Evolutionary conservation across 2,113 vertebrate genomes (phyloP), one percentile per base, ranked within the genome.

Genomic region (Labeo catla): DNA sequence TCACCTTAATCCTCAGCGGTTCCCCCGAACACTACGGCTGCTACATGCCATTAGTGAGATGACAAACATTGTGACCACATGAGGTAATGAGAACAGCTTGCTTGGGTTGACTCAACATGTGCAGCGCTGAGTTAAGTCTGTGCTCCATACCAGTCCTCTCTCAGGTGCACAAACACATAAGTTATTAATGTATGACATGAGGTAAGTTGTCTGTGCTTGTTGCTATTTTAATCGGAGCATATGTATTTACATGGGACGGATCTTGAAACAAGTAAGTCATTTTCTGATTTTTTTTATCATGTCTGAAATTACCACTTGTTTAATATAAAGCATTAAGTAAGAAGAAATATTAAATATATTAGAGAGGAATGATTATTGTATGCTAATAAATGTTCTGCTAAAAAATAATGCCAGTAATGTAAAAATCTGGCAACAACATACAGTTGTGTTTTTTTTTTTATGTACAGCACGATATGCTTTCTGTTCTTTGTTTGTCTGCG

Each of bases 81-180:
- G 94, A 95, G 92, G 91, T 93, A 94, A 95, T 93, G 91, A 92
- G 91, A 92, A 89, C 88, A 87, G 77, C 91, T 90, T 86, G 83
- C 90, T 80, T 85, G 88, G 88, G 89, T 87, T 66, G 86, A 93
- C 89, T 89, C 89, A 91, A 92, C 87, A 76, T 91, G 92, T 88
- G 73, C 88, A 87, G 49, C 21, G 15, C 23, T 66, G 79, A 19
- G 61, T 81, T 81, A 81, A 90, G 91, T 74, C 54, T 84, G 91
- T 90, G 80, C 59, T 88, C 72, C 86, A 87, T 84, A 86, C 86
- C 86, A 81, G 84, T 90, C 87, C 63, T 76, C 89, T 82, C 81
- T 82, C 81, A 82, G 81, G 81, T 82, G 65, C 63, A 82, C 65
- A 82, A 82, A 82, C 81, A 82, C 77, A 82, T 70, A 70, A 8